Conservation (phyloP, 2,113 vertebrate species). For the Genyomyrus donnyi region DNA sequence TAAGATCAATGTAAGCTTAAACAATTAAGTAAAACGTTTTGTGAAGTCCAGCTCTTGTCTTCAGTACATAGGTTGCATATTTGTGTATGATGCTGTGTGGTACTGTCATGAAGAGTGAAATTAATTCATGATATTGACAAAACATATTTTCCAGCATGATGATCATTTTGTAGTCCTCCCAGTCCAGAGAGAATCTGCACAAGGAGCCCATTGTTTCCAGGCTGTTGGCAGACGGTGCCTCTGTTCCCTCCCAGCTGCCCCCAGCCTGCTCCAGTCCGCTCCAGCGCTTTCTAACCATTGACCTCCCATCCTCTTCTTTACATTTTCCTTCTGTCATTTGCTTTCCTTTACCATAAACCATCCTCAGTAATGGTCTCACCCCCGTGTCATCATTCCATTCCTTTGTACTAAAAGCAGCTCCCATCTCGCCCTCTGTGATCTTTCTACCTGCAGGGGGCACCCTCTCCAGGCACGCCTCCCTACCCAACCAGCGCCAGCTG, state of each 20-base stretch:
- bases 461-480: slow-evolving; percentile 61
- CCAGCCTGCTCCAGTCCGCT: background rate
- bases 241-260: background rate
- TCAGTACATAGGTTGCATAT: background rate
- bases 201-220: background rate
- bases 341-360: background rate
- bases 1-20: background rate
- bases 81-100: background rate
- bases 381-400: background rate
- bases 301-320: background rate
- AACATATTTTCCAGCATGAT: background rate
- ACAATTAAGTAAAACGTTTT: background rate
- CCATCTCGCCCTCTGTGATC: background rate
- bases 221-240: background rate
- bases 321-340: background rate
- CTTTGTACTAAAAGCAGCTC: background rate
- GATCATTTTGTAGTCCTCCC: background rate
- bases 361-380: background rate
- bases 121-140: background rate
- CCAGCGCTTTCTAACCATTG: background rate
- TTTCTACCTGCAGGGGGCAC: slow-evolving; percentile 63
- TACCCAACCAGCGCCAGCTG: slow-evolving; percentile 59
- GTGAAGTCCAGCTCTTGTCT: background rate
- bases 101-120: background rate
- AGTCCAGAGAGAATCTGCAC: background rate